These are phyloP conservation scores for Leuciscus idus DNA, from an alignment of 2,113 vertebrate genomes.

Conservation along the genomic window DNA sequence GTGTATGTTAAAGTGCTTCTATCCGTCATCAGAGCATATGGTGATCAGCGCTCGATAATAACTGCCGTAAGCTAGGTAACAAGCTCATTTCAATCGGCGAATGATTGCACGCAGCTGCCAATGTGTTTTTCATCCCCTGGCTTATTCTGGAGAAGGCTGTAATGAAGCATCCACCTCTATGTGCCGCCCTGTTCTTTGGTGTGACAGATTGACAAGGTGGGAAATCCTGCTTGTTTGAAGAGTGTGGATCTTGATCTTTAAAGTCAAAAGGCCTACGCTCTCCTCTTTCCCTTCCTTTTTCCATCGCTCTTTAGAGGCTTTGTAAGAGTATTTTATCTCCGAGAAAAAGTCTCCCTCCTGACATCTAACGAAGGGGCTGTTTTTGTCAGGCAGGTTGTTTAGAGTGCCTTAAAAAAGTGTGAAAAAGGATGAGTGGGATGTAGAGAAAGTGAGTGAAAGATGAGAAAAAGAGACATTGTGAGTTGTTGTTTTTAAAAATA, in stretches of 20 bases:
- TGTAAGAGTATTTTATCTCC: conserved; percentile 19
- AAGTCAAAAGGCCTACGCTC: conserved; percentile 43
- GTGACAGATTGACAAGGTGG: conserved; percentile 36
- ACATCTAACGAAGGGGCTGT: conserved; percentile 27
- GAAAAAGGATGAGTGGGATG: conserved; percentile 10
- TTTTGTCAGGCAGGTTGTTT: conserved; percentile 38
- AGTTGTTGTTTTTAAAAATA: too few relatives aligned
- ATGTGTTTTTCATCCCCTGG: conserved; percentile 30
- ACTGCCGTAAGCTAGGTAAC: conserved; percentile 36
- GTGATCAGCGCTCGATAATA: conserved; percentile 46
- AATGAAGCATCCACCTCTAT: conserved; percentile 20
- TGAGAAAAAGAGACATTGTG: background rate
- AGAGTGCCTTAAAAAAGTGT: background rate
- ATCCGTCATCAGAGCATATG: conserved; percentile 36
- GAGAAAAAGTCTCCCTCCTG: conserved; percentile 29
- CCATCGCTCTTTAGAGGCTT: conserved; percentile 12
- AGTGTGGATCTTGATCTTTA: conserved; percentile 39
- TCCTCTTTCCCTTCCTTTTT: conserved; percentile 10
- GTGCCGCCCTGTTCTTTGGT: background rate
- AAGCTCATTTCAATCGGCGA: conserved; percentile 20
- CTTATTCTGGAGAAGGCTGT: conserved; percentile 27
- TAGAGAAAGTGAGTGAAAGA: background rate
- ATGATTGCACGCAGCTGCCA: conserved; percentile 26
- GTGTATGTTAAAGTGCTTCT: conserved; percentile 32
- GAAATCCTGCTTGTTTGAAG: conserved; percentile 38